Percentiles rank a stretch among this genome's conserved stretches.
These are phyloP conservation scores for Planococcus citri DNA, from an alignment of 1,140 invertebrate genomes.

Conservation along the genomic window DNA sequence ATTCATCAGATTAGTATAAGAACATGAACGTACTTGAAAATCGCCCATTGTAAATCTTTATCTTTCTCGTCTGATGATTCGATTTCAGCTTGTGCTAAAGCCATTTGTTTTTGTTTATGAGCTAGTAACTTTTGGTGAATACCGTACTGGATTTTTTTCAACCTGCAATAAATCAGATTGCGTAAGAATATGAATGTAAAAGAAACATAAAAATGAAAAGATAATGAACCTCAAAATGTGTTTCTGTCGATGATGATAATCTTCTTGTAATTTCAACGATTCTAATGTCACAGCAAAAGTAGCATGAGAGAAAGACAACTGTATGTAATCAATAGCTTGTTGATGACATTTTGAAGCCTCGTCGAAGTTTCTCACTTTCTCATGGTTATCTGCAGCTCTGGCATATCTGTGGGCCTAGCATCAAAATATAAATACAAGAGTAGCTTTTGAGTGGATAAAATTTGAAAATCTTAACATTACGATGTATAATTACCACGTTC, in stretches of 20 bases:
- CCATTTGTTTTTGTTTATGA: background rate
- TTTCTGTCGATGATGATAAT: background rate
- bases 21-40: background rate
- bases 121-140: background rate
- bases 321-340: background rate
- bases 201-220: background rate
- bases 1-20: too few relatives aligned
- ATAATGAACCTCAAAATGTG: background rate
- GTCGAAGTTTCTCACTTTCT: background rate
- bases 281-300: background rate
- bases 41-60: background rate
- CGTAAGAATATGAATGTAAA: background rate
- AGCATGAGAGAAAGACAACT: background rate
- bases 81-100: background rate
- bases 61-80: background rate
- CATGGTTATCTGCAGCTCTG: background rate
- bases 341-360: background rate
- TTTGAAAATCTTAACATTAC: too few relatives aligned
- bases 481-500: background rate
- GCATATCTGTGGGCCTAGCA: background rate
- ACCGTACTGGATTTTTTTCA: background rate
- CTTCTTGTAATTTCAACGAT: background rate
- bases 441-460: too few relatives aligned
- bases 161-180: background rate
- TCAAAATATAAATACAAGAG: background rate